Evolutionary conservation across 2,888 invertebrate species (phyloP).

Genomic region (Pollenia labialis): DNA sequence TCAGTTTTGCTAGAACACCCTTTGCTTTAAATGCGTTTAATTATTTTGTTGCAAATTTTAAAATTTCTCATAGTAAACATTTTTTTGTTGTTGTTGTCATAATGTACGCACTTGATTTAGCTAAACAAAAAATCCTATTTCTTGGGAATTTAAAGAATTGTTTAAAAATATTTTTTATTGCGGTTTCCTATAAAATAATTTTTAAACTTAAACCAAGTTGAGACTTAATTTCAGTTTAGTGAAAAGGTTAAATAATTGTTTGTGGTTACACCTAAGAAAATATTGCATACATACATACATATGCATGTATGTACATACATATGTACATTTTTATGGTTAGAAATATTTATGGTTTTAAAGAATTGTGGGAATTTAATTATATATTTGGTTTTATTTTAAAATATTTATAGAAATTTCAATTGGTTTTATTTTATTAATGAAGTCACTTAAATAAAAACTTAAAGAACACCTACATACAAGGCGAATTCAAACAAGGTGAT

Average conservation of each 20-base stretch:
- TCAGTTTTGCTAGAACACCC: too few species aligned
- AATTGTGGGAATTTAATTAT: conserved; percentile 23
- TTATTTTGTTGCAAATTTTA: too few species aligned
- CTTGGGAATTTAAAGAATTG: conserved; percentile 14
- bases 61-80: background rate
- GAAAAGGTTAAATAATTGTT: conserved; percentile 27
- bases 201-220: conserved; percentile 3
- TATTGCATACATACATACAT: too few species aligned
- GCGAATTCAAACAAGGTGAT: too few species aligned
- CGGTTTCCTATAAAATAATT: conserved; percentile 28
- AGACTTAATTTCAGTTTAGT: background rate
- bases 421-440: too few species aligned
- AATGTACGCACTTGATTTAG: background rate
- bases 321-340: background rate
- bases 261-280: conserved; percentile 21
- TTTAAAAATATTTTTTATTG: conserved; percentile 35
- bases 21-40: too few species aligned
- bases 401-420: too few species aligned
- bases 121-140: background rate
- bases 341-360: conserved; percentile 37
- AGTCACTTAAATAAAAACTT: too few species aligned
- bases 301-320: too few species aligned
- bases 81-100: background rate
- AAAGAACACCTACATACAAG: too few species aligned
- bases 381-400: too few species aligned